phyloP scores from a whole-genome alignment of 2,888 invertebrate species.

The Agriopis aurantiaria region DNA sequence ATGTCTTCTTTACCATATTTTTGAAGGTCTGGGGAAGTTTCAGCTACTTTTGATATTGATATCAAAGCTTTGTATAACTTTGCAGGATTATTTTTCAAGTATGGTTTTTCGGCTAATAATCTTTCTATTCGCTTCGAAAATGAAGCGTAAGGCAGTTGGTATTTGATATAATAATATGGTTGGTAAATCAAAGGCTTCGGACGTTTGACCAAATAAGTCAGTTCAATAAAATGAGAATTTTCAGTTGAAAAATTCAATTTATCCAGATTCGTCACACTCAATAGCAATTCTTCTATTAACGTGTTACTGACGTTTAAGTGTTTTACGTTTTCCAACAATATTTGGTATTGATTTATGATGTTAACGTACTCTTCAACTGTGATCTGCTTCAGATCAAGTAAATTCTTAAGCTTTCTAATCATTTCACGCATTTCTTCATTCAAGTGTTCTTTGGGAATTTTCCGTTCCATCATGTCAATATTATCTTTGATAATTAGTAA shows the following conservation, averaged over 20 bases:
- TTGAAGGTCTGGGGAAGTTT: slow-evolving; percentile 60
- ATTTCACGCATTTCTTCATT: slow-evolving; percentile 1
- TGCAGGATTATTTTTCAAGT: slow-evolving; percentile 53
- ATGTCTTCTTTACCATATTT: slow-evolving; percentile 58
- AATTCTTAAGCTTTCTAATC: slow-evolving; percentile 21
- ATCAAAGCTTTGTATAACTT: slow-evolving; percentile 61
- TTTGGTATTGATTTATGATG: slow-evolving; percentile 33
- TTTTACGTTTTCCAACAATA: slow-evolving; percentile 41
- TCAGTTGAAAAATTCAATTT: slow-evolving; percentile 56
- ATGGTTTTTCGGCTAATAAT: slow-evolving; percentile 53
- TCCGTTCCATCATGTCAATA: slow-evolving; percentile 18
- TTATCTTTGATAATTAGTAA: slow-evolving; percentile 29
- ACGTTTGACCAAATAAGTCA: slow-evolving; percentile 67
- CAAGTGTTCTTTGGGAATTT: slow-evolving; percentile 16
- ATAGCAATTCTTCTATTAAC: slow-evolving; percentile 47
- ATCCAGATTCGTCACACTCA: slow-evolving; percentile 53
- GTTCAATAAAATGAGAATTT: slow-evolving; percentile 58
- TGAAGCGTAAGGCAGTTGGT: slow-evolving; percentile 61
- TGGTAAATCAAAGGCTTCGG: slow-evolving; percentile 60
- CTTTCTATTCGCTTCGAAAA: slow-evolving; percentile 57
- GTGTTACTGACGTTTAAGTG: slow-evolving; percentile 39
- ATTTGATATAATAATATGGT: slow-evolving; percentile 70
- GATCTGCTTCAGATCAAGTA: slow-evolving; percentile 24
- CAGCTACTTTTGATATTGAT: slow-evolving; percentile 55
- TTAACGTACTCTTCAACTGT: slow-evolving; percentile 27